Evolutionary conservation across 2,797 vertebrate species (phyloP), one percentile per base, ranked within the genome.

Genomic region (Cuculus canorus): DNA sequence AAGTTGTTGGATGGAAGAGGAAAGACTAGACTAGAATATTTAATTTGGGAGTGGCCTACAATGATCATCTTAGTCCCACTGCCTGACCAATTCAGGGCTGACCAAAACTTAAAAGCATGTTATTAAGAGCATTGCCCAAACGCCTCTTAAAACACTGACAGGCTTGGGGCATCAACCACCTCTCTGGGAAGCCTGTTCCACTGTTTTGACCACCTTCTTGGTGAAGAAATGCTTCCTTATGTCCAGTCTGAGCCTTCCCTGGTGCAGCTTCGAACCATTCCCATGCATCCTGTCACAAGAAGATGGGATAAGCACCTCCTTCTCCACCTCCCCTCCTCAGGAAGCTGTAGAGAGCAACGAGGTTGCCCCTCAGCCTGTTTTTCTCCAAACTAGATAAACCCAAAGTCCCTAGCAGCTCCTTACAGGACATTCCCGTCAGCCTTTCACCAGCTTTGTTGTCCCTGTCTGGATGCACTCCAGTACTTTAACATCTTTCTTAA

Each of bases 271-370:
- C 70, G 52, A 77, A 28, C 23, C 37, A 65, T 43, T 78, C 39
- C 30, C 22, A 48, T 0, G 1, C 0, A 0, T 33, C 11, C 41
- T 33, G 19, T 47, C 60, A 47, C 7, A 1, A 0, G 17, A n/a
- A 23, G 23, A 45, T 53, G 41, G 78, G 45, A 11, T 60, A 39
- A 52, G n/a, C 24, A 43, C 3, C 13, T 73, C 35, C 48, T 16
- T 47, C 19, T 75, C 30, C 45, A 39, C 11, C 2, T 66, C 32
- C 9, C 4, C 25, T 41, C 33, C 48, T 52, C 39, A 39, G 17
- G 66, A 71, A 91, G 45, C 50, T 57, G 37, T 9, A 57, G 41
- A 53, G 19, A 75, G 14, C 59, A 30, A 39, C 7, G 12, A 71
- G 9, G 19, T 35, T 6, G 0, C 10, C 11, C 10, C 39, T 59